Base-by-base conservation (phyloP, 2,113 vertebrate species). In the Mobula birostris region DNA sequence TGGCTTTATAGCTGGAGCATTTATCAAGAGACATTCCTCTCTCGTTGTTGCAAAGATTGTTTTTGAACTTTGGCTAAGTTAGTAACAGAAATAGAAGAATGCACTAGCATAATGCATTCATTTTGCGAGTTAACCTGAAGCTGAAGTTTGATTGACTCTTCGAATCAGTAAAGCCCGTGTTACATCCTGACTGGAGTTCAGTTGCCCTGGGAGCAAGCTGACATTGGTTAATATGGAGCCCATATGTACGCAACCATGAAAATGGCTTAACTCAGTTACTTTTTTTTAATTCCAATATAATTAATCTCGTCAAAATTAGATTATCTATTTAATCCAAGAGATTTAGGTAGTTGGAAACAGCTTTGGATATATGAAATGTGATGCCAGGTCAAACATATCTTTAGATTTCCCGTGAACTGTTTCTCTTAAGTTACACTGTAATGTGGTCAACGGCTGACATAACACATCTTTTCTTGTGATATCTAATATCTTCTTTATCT, bases 221-320 rank as follows among this genome's bases (percentile, higher is more conserved):
- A 93, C 68, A 93, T 90, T 56, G 40, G 91, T 93, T 93, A 74
- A 56, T 74, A 76, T 74, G 36, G 66, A 93, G 68, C 40, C 91
- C 91, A 93, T 48, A 93, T 93, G 68, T 74, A 93, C 17, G 5
- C 48, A 40, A 93, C 91, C 91, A 93, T 93, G 91, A 93, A 74
- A 93, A 93, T 40, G 21, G 68, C 72, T 93, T 93, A 93, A 93
- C 91, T 93, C 68, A 48, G 70, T 93, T 93, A 74, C 91, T 93
- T 66, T 76, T 66, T 92, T 93, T 74, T 93, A 93, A 93, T 93
- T 93, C 91, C 70, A 93, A 93, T 74, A 93, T 93, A 93, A 93
- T 93, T 93, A 93, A 93, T 93, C 68, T 93, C 40, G 91, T 93
- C 91, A 74, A 93, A 93, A 93, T 93, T 72, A 93, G 91, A 93